Evolutionary conservation across 2,888 invertebrate genomes (phyloP).

Genomic region (Pyrocoelia pectoralis): DNA sequence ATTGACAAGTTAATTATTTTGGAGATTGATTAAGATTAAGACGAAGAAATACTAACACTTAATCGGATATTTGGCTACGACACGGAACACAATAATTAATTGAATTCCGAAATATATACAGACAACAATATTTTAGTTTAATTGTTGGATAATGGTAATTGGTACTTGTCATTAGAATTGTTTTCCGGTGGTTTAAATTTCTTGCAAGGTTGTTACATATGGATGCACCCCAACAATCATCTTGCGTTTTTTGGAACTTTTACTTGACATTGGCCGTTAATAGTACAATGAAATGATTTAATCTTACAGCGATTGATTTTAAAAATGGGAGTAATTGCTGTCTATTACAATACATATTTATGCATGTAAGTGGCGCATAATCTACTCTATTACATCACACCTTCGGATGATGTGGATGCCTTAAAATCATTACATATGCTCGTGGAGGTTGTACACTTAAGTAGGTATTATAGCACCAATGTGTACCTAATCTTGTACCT

Average conservation of each 20-base stretch:
- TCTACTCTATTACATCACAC: no score
- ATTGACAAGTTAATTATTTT: neutral
- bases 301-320: neutral
- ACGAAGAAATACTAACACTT: no score
- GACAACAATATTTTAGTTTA: neutral
- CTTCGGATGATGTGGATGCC: no score
- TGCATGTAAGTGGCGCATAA: no score
- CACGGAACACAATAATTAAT: neutral
- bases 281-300: constrained; percentile 1
- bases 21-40: no score
- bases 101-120: neutral
- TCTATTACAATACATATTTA: neutral
- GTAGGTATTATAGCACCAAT: no score
- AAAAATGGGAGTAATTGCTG: neutral
- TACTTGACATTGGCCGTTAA: constrained; percentile 28
- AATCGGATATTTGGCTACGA: neutral
- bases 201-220: constrained; percentile 25
- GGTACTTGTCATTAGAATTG: neutral
- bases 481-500: no score
- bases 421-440: no score
- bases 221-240: constrained; percentile 30
- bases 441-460: no score
- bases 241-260: constrained; percentile 28
- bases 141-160: neutral
- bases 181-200: constrained; percentile 12